Conservation (phyloP, 2,797 vertebrate species). For the Lagorchestes hirsutus region DNA sequence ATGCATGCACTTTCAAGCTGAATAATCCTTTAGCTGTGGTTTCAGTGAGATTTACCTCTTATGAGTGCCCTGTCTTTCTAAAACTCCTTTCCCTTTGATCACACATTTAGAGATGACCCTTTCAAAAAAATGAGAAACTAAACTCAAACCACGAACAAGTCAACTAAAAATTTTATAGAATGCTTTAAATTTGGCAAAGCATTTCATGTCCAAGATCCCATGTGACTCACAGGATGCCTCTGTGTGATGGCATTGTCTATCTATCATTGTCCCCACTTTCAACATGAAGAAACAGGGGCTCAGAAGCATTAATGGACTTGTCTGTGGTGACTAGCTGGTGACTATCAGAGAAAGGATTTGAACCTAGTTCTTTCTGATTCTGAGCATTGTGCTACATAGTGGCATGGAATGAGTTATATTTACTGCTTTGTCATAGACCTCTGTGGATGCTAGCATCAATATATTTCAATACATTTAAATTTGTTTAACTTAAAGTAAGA, state of each 20-base stretch:
- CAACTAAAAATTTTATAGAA: not conserved
- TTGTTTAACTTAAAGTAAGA: slow-evolving; percentile 23
- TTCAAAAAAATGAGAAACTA: not conserved
- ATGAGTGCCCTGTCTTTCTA: not conserved
- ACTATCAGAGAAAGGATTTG: slow-evolving; percentile 12
- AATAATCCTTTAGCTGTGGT: not conserved
- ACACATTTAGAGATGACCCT: not conserved
- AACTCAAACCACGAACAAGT: not conserved
- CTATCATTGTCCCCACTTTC: not conserved
- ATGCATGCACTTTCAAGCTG: not conserved
- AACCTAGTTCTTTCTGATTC: slow-evolving; percentile 7
- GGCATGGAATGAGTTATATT: not conserved
- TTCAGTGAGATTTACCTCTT: not conserved
- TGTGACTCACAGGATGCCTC: not conserved
- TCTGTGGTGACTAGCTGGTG: not conserved
- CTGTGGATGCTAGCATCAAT: slow-evolving; percentile 21
- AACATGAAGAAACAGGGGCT: not conserved
- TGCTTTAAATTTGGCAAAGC: not conserved
- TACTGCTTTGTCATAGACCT: slow-evolving; percentile 27
- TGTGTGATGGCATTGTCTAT: not conserved
- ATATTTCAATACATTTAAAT: slow-evolving; percentile 46
- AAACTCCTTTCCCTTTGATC: not conserved
- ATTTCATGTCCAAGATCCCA: not conserved
- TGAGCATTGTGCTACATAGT: slow-evolving; percentile 27
- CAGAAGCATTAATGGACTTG: not conserved